These are phyloP conservation scores for Sesamia inferens DNA, from an alignment of 2,888 invertebrate species.

Conservation along the genomic window DNA sequence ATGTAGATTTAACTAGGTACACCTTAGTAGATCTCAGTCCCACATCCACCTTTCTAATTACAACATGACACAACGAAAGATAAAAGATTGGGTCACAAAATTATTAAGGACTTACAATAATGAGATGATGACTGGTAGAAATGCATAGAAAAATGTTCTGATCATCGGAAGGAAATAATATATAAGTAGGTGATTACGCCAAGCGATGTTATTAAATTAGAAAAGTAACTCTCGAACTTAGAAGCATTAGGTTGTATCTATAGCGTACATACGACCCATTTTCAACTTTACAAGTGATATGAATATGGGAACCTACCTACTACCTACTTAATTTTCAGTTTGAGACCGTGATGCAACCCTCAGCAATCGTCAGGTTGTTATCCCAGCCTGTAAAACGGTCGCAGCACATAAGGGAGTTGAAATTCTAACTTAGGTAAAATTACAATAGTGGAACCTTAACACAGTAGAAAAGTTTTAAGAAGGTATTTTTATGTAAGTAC, in stretches of 20 bases:
- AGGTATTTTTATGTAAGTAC: neutral
- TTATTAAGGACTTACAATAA: neutral
- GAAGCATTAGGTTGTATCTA: no score
- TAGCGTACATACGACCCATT: neutral
- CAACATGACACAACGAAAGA: neutral
- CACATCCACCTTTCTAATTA: neutral
- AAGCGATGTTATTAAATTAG: neutral
- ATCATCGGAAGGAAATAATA: neutral
- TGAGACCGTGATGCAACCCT: slow-evolving; percentile 47
- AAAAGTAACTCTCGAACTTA: slow-evolving; percentile 3
- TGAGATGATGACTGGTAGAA: neutral
- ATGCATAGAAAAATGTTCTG: neutral
- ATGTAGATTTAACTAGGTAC: neutral
- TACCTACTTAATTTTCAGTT: slow-evolving; percentile 42
- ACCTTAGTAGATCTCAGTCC: neutral
- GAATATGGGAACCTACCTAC: slow-evolving; percentile 12
- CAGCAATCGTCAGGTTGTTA: slow-evolving; percentile 47
- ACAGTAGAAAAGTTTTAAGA: slow-evolving; percentile 25
- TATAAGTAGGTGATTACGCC: neutral
- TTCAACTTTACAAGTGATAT: slow-evolving; percentile 26
- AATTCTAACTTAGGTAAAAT: slow-evolving; percentile 50
- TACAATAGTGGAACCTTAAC: slow-evolving; percentile 29
- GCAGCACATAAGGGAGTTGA: slow-evolving; percentile 55
- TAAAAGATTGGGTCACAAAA: neutral
- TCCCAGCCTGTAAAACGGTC: slow-evolving; percentile 49